Percentiles rank a stretch among this genome's conserved stretches.
These are phyloP conservation scores for Benthosema pterotum DNA, from an alignment of 2,797 vertebrate species.

Conservation along the genomic window DNA sequence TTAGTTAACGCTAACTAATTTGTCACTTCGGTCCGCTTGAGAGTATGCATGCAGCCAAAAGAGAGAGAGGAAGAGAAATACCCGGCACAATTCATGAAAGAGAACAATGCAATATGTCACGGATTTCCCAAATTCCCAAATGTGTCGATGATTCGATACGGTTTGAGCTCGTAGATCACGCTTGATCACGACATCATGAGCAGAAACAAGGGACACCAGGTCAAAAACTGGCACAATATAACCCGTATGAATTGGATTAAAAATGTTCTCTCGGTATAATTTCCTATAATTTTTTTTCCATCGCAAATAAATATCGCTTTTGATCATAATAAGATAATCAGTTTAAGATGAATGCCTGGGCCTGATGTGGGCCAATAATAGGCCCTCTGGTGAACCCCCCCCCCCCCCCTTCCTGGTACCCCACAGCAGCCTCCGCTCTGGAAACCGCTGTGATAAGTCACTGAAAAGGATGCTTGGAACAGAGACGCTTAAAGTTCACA, in stretches of 20 bases:
- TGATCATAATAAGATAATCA: constrained; percentile 16
- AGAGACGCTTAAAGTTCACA: not conserved
- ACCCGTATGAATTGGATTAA: too few relatives aligned
- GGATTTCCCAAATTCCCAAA: too few relatives aligned
- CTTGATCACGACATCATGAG: too few relatives aligned
- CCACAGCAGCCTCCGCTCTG: not conserved
- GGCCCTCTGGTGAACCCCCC: constrained; percentile 44
- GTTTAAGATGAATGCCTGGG: not conserved
- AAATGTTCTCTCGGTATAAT: too few relatives aligned
- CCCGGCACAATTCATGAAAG: too few relatives aligned
- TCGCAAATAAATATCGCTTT: constrained; percentile 7
- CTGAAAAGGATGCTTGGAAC: not conserved
- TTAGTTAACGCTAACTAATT: constrained; percentile 1
- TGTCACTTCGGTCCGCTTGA: not conserved
- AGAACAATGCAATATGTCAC: too few relatives aligned
- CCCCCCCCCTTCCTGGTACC: too few relatives aligned
- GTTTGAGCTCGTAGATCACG: too few relatives aligned
- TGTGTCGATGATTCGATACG: too few relatives aligned
- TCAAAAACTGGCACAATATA: too few relatives aligned
- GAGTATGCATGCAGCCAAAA: not conserved
- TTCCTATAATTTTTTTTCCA: not conserved
- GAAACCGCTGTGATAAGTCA: not conserved
- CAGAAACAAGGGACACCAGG: too few relatives aligned
- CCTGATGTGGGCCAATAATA: constrained; percentile 20
- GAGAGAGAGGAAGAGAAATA: not conserved